A percentile compares a stretch with the other conserved stretches of the same genome.
Evolutionary conservation across 1,140 invertebrate species (phyloP).

Genomic region (Drosophila pallidifrons): DNA sequence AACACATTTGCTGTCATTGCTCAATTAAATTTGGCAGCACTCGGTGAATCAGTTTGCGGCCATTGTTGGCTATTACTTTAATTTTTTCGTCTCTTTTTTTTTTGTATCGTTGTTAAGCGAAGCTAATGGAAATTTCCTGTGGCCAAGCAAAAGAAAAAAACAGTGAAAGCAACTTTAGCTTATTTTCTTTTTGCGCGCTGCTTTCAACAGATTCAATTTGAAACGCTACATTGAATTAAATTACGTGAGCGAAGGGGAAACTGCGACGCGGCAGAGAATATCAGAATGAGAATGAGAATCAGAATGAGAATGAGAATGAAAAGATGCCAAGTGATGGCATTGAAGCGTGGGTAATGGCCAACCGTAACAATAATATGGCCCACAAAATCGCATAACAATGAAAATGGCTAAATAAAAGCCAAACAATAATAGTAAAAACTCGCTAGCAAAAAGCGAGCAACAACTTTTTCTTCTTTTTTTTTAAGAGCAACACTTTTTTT

Average conservation of each 20-base stretch:
- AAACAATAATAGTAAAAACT: constrained; percentile 74
- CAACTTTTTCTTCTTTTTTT: neutral
- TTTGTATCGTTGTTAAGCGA: constrained; percentile 10
- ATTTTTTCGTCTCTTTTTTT: neutral
- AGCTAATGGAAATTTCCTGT: constrained; percentile 77
- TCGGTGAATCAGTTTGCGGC: constrained; percentile 21
- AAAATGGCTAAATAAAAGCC: constrained; percentile 78
- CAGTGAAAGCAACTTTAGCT: constrained; percentile 43
- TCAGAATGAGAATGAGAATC: neutral
- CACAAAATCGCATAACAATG: constrained; percentile 83
- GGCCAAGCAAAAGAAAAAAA: constrained; percentile 14
- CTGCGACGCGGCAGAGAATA: neutral
- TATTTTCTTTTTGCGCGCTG: constrained; percentile 70
- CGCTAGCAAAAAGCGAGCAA: constrained; percentile 34
- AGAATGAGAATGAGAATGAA: constrained; percentile 24
- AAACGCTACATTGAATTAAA: constrained; percentile 83
- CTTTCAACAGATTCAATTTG: constrained; percentile 81
- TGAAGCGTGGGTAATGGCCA: constrained; percentile 64
- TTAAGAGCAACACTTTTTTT: neutral
- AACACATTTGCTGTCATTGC: constrained; percentile 61
- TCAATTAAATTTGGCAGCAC: constrained; percentile 65
- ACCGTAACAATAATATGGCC: constrained; percentile 79
- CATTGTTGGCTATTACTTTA: constrained; percentile 52
- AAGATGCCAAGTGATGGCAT: constrained; percentile 38
- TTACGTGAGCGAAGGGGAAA: constrained; percentile 61